phyloP scores from a whole-genome alignment of 2,113 vertebrate genomes.

The Eudyptes chrysolophus region DNA sequence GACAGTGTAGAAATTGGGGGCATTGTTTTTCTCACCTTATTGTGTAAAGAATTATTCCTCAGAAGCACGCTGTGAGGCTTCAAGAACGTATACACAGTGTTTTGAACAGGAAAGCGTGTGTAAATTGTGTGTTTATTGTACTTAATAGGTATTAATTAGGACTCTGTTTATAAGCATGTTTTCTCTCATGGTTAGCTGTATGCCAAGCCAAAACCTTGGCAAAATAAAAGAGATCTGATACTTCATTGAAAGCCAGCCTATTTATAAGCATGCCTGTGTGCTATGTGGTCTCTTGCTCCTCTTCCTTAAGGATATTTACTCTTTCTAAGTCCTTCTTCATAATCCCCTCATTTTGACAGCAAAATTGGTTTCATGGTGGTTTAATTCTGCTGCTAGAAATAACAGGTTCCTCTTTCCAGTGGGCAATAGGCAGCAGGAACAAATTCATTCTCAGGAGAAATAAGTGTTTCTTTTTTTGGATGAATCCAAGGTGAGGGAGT shows the following conservation, averaged over 20 bases:
- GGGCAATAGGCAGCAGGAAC: background rate
- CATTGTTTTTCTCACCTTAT: background rate
- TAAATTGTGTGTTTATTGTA: background rate
- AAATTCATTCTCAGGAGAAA: background rate
- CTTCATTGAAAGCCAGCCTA: background rate
- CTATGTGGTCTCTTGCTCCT: background rate
- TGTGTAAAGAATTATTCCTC: background rate
- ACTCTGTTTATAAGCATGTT: background rate
- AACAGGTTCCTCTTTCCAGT: background rate
- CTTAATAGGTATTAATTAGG: background rate
- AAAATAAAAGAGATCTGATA: background rate
- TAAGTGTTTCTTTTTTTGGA: background rate
- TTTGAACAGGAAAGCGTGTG: background rate
- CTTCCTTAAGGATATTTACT: conserved; percentile 1
- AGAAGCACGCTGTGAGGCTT: background rate
- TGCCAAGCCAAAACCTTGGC: background rate
- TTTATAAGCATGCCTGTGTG: background rate
- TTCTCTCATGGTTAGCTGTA: background rate
- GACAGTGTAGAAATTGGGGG: background rate
- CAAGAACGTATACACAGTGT: accelerated
- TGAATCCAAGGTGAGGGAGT: background rate
- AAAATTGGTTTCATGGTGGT: background rate
- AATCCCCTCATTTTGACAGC: background rate
- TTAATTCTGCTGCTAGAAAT: background rate
- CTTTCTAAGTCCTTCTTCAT: background rate